Base-by-base conservation (phyloP, 2,888 invertebrate species). In the Belgica antarctica region DNA sequence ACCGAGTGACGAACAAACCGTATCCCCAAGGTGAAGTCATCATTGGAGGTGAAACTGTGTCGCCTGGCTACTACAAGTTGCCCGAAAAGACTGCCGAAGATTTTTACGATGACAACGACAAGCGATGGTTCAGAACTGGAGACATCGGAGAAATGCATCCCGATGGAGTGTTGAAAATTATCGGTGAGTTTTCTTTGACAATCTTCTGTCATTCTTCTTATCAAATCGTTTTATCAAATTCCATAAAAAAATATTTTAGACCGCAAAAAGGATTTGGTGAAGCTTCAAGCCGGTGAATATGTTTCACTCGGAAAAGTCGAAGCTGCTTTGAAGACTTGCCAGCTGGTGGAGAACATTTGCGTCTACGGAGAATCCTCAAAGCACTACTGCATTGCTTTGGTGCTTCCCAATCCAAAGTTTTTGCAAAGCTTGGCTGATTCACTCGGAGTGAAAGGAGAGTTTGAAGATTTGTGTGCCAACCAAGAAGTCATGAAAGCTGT, bases 181-280 rank as follows among this genome's bases (percentile, higher is more conserved):
- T 99, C 75, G 98, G 96, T 96, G 76, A 79, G 83, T 76, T 57
- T 65, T 15, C 17, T 12, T 4, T 31, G 69, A 36, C 8, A 24
- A 47, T 12, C n/a, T n/a, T 34, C 34, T 8, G 12, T 41, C 15
- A 27, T 3, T 19, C 4, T 22, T 61, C 12, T 15, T 47, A 12
- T 22, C n/a, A 61, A n/a, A 41, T 17, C n/a, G n/a, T n/a, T n/a
- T n/a, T n/a, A n/a, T n/a, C n/a, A n/a, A 24, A 57, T 15, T 22
- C 19, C 61, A 15, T 41, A 57, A 17, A 15, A n/a, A 25, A n/a
- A 10, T 59, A 8, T 28, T 69, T 66, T 31, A 96, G 97, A 99
- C 81, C 92, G 99, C 74, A 98, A 98, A 83, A 99, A 99, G 82
- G 99, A 99, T 83, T 84, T 99, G 74, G 96, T 99, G 46, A 99